Percentiles rank a stretch among this genome's conserved stretches.
phyloP scores from a whole-genome alignment of 2,888 invertebrate species.

The Choreutis nemorana region DNA sequence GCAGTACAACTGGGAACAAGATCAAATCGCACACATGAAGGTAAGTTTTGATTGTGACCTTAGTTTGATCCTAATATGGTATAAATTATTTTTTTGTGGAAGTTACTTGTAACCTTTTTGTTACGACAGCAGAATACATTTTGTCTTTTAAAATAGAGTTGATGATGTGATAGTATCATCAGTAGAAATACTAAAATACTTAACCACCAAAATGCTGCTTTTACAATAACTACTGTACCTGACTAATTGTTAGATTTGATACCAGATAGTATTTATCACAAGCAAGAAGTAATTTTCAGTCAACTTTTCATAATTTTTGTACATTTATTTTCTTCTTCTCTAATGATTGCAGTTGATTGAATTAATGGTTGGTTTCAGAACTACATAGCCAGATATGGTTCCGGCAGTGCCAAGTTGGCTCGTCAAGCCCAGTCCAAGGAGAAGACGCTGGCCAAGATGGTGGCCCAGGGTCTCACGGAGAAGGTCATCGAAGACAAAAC shows the following conservation, averaged over 20 bases:
- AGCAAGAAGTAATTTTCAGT: too few species aligned
- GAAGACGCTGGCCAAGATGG: slow-evolving; percentile 99
- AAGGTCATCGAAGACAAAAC: slow-evolving; percentile 91
- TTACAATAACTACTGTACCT: too few species aligned
- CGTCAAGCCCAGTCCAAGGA: slow-evolving; percentile 99
- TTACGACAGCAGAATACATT: too few species aligned
- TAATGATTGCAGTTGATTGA: not conserved
- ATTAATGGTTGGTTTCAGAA: slow-evolving; percentile 66
- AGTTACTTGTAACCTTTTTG: too few species aligned
- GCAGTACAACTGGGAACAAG: slow-evolving; percentile 99
- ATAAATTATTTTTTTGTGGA: too few species aligned
- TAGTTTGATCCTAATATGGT: not conserved
- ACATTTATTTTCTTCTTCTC: not conserved
- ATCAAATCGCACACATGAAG: slow-evolving; percentile 99
- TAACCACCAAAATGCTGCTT: too few species aligned
- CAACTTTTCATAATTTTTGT: too few species aligned
- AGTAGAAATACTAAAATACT: too few species aligned
- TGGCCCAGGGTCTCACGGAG: slow-evolving; percentile 96
- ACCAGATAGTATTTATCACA: too few species aligned
- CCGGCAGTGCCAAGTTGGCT: slow-evolving; percentile 98
- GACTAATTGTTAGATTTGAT: too few species aligned
- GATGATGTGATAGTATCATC: too few species aligned
- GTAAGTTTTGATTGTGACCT: slow-evolving; percentile 34
- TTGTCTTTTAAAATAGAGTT: too few species aligned
- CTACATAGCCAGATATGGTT: slow-evolving; percentile 98